Base-by-base conservation (phyloP, 92 coral and sea anemone species). In the Palythoa grandis region DNA sequence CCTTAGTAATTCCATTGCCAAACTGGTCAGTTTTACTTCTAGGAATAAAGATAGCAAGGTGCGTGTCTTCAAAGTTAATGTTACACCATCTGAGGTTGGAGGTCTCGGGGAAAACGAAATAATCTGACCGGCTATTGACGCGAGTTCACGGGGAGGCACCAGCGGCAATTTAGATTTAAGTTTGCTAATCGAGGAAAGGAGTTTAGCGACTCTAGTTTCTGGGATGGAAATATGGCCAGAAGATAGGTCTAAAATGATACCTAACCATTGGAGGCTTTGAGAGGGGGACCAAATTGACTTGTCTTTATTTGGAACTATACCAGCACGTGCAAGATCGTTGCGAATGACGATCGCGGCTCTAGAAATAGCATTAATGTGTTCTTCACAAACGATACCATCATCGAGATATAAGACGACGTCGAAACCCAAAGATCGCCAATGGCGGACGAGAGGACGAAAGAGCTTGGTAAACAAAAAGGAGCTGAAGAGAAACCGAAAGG, bases 401-500 rank as follows among this genome's bases (percentile, higher is more conserved):
- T 86, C 89, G 15, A 89, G 69, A 86, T 89, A 89, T 77, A 89
- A 39, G 0, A 87, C 91, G 22, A 90, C 88, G 48, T 70, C 77
- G 17, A 75, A 71, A 69, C 88, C 93, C 79, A 70, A 14, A 13
- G 91, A 90, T n/a, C 86, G 83, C 91, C 89, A 88, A 13, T 54
- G 73, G 39, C 79, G 75, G 39, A 88, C 87, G 16, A 91, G 15
- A 35, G 89, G 91, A 52, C 82, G 54, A 16, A 84, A 85, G 68
- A 91, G 79, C 56, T 88, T 90, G 38, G 82, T 90, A 77, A 83
- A 90, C 52, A n/a, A n/a, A n/a, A n/a, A n/a, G n/a, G n/a, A n/a
- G n/a, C n/a, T n/a, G n/a, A n/a, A n/a, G n/a, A n/a, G n/a, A n/a
- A n/a, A n/a, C n/a, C n/a, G n/a, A n/a, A n/a, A n/a, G n/a, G n/a